Evolutionary conservation across 35 echinoderm and acorn worm genomes (phyloP).

Genomic region (Apostichopus californicus): DNA sequence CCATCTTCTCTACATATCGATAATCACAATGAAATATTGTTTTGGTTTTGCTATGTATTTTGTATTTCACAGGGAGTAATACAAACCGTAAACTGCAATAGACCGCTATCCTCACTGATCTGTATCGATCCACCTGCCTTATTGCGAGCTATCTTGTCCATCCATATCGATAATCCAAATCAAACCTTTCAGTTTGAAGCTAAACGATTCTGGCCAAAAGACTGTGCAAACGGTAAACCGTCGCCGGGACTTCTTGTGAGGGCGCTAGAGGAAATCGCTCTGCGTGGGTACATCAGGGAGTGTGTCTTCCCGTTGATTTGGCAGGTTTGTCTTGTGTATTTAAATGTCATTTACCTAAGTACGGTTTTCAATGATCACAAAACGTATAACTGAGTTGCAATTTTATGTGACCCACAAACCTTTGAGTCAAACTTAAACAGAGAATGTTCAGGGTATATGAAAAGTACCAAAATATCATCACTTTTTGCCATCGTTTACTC

Average conservation of each 20-base stretch:
- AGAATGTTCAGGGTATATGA: not conserved
- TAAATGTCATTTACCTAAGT: not conserved
- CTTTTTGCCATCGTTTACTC: no score
- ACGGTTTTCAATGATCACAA: no score
- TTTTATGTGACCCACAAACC: no score
- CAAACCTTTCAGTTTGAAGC: slow-evolving; percentile 85
- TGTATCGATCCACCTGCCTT: slow-evolving; percentile 75
- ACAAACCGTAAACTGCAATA: slow-evolving; percentile 24
- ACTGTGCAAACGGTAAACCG: slow-evolving; percentile 49
- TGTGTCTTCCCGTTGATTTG: slow-evolving; percentile 83
- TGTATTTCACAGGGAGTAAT: slow-evolving; percentile 52
- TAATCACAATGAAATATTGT: no score
- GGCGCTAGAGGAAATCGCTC: slow-evolving; percentile 87
- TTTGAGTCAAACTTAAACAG: not conserved
- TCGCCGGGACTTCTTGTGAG: slow-evolving; percentile 77
- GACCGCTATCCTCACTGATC: slow-evolving; percentile 40
- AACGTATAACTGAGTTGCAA: no score
- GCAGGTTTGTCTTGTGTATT: slow-evolving; percentile 58
- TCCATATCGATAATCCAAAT: slow-evolving; percentile 79
- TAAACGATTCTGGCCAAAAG: slow-evolving; percentile 93
- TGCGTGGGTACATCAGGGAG: slow-evolving; percentile 76
- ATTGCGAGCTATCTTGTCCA: slow-evolving; percentile 43
- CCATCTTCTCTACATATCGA: no score
- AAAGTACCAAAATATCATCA: no score
- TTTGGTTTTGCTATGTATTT: not conserved